Evolutionary conservation across 1,140 invertebrate genomes (phyloP), one percentile per base, ranked within the genome.

Genomic region (Apis mellifera): DNA sequence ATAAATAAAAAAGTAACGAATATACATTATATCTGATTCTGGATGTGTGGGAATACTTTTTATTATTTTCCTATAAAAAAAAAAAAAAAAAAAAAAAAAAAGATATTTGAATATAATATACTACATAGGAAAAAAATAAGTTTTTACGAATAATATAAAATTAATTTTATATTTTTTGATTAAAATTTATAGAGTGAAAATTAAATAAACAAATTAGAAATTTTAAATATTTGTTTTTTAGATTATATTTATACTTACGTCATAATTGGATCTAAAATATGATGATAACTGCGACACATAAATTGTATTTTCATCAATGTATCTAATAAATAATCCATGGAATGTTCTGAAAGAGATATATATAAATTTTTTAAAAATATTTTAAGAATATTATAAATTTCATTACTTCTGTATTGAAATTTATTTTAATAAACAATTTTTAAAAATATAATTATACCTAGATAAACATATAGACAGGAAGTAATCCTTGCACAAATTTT

Each of bases 401-500:
- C 21, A 48, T 23, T 52, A 3, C 48, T 23, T 21, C 65, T 70
- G 64, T 50, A 8, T 15, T 19, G 32, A 9, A n/a, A 78, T 65
- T 55, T 62, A 65, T 55, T 57, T 4, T 54, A 13, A 2, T 42
- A 72, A 55, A 5, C 50, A 23, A 78, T 52, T 9, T 69, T 15
- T 57, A 5, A 8, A 32, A 42, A 15, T 54, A 50, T 65, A 64
- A 82, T 92, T 91, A 90, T 91, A 95, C 94, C 94, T 70, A 95
- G 86, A 87, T 94, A 94, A 85, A 94, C 73, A 78, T 92, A 92
- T 78, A 95, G 91, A 78, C 91, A 93, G 57, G 93, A 92, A 78
- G 90, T 92, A 57, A 95, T 77, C 81, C 93, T 94, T 55, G 91
- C 91, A 62, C 92, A 93, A 85, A 95, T 94, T 90, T 91, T 92